A percentile compares a stretch with the other conserved stretches of the same genome.
phyloP scores from a whole-genome alignment of 2,797 vertebrate genomes.

The Sylvilagus floridanus region DNA sequence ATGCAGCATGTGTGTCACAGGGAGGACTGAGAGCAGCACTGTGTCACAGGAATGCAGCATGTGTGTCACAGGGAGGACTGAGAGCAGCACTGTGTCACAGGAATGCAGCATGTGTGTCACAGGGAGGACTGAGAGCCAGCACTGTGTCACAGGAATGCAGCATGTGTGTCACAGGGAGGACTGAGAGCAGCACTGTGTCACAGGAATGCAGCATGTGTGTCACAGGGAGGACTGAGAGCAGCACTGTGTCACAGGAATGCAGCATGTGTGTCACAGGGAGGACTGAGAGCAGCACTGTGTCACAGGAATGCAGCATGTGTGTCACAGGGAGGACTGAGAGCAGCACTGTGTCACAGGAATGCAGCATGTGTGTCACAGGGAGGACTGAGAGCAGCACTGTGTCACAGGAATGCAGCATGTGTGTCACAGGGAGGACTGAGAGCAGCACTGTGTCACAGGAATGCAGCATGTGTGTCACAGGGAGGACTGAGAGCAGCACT shows the following conservation, averaged over 20 bases:
- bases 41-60: no score
- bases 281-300: slow-evolving; percentile 42
- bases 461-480: neutral
- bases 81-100: slow-evolving; percentile 18
- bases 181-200: slow-evolving; percentile 40
- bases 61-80: slow-evolving; percentile 2
- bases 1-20: no score
- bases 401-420: neutral
- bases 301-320: neutral
- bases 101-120: neutral
- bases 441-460: no score
- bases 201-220: no score
- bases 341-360: no score
- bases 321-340: slow-evolving; percentile 45
- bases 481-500: slow-evolving; percentile 50
- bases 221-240: no score
- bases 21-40: no score
- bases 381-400: slow-evolving; percentile 49
- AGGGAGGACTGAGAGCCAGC: slow-evolving; percentile 55
- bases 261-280: neutral
- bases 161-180: slow-evolving; percentile 20
- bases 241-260: no score
- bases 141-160: no score
- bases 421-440: no score
- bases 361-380: slow-evolving; percentile 7